Conservation (phyloP, 2,888 invertebrate species). For the Agrotis puta region DNA sequence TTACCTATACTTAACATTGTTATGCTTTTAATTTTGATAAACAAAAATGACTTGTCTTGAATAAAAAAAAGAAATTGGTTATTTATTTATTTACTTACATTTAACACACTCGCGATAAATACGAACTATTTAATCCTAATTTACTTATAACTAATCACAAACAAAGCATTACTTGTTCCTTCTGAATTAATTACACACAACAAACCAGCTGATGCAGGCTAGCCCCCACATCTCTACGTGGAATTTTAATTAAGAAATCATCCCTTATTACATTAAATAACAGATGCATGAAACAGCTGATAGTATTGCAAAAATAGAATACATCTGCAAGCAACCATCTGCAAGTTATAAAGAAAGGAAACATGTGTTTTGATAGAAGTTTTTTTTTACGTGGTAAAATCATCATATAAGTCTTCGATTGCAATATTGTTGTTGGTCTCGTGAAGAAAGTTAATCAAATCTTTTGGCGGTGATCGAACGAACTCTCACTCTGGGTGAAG, state of each 20-base stretch:
- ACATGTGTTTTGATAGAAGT: too few species aligned
- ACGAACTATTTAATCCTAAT: too few species aligned
- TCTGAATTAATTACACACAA: background rate
- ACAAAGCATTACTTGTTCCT: too few species aligned
- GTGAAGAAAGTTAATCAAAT: too few species aligned
- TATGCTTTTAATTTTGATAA: background rate
- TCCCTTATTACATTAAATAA: conserved; percentile 4
- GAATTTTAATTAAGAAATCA: conserved; percentile 17
- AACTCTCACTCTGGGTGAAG: too few species aligned
- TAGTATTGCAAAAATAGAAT: conserved; percentile 8
- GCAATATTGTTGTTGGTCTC: too few species aligned
- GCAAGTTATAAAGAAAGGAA: background rate
- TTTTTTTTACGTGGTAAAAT: too few species aligned
- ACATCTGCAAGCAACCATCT: conserved; percentile 15
- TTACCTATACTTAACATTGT: background rate
- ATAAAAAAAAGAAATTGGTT: background rate
- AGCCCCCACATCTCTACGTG: background rate
- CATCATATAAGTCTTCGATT: too few species aligned
- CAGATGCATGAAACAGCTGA: conserved; percentile 50
- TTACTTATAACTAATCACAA: too few species aligned
- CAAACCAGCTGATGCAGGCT: background rate
- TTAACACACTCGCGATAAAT: too few species aligned
- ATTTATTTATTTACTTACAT: too few species aligned
- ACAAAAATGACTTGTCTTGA: background rate
- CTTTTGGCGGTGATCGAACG: too few species aligned